phyloP scores from a whole-genome alignment of 2,797 vertebrate genomes.

The Adelosebastes latens region DNA sequence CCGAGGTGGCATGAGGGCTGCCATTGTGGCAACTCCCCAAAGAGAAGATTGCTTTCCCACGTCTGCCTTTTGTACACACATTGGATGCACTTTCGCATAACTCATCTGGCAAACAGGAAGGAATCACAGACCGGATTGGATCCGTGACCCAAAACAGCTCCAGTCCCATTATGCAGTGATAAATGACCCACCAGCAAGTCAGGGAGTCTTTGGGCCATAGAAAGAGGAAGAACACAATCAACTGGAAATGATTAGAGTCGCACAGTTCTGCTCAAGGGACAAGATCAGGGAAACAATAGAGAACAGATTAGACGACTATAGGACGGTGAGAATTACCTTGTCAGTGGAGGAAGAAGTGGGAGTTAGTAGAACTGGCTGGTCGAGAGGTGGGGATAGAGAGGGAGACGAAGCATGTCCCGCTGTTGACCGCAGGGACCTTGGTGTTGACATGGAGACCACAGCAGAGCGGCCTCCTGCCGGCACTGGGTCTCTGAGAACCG shows the following conservation, averaged over 20 bases:
- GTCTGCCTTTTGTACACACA: conserved; percentile 59
- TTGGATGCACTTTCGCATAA: conserved; percentile 66
- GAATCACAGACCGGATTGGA: conserved; percentile 68
- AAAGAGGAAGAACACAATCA: conserved; percentile 49
- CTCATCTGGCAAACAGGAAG: conserved; percentile 74
- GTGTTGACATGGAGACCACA: conserved; percentile 55
- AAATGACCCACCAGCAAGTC: conserved; percentile 66
- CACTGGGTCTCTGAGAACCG: conserved; percentile 12
- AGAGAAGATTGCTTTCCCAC: conserved; percentile 52
- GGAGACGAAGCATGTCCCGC: conserved; percentile 20
- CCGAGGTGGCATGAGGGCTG: conserved; percentile 50
- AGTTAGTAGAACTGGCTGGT: not conserved
- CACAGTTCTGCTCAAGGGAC: conserved; percentile 53
- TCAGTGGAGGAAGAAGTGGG: conserved; percentile 7
- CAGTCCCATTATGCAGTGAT: conserved; percentile 72
- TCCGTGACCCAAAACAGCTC: conserved; percentile 69
- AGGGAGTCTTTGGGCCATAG: conserved; percentile 55
- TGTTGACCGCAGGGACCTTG: conserved; percentile 43
- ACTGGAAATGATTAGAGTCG: conserved; percentile 68
- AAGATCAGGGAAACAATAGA: conserved; percentile 38
- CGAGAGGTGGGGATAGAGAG: conserved; percentile 20
- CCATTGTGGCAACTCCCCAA: conserved; percentile 45
- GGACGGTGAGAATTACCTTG: conserved; percentile 41
- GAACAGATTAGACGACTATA: conserved; percentile 31
- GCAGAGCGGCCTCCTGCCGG: conserved; percentile 28